Evolutionary conservation across 2,113 vertebrate species (phyloP).

Genomic region (Murina feae): DNA sequence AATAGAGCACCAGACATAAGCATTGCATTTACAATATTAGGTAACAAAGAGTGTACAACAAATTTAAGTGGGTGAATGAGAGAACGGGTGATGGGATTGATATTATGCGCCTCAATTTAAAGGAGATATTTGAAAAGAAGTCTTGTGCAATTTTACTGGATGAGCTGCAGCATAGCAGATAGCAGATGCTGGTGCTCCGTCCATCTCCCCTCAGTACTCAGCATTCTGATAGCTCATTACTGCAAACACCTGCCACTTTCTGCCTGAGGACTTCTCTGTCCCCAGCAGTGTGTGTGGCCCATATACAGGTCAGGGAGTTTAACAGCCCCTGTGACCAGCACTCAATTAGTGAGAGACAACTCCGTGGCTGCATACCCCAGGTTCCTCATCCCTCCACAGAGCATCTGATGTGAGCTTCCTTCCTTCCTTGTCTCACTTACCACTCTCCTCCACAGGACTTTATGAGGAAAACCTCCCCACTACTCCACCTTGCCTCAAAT

Average conservation of each 20-base stretch:
- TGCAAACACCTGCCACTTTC: conserved; percentile 28
- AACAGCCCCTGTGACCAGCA: not conserved
- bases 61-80: not conserved
- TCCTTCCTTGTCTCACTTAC: not conserved
- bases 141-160: not conserved
- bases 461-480: not conserved
- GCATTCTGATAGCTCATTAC: conserved; percentile 8
- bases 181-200: not conserved
- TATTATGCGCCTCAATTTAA: not conserved
- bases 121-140: not conserved
- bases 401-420: not conserved
- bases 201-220: not conserved
- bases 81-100: not conserved
- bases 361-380: rapidly evolving
- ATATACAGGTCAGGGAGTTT: not conserved
- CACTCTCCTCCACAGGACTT: not conserved
- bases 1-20: not conserved
- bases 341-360: not conserved
- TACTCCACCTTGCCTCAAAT: not conserved
- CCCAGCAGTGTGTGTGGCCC: not conserved
- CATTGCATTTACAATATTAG: not conserved
- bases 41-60: not conserved
- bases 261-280: not conserved
- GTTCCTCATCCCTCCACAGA: not conserved
- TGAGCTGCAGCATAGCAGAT: not conserved